Conservation (phyloP, 2,888 invertebrate species). For the Ischnura elegans region DNA sequence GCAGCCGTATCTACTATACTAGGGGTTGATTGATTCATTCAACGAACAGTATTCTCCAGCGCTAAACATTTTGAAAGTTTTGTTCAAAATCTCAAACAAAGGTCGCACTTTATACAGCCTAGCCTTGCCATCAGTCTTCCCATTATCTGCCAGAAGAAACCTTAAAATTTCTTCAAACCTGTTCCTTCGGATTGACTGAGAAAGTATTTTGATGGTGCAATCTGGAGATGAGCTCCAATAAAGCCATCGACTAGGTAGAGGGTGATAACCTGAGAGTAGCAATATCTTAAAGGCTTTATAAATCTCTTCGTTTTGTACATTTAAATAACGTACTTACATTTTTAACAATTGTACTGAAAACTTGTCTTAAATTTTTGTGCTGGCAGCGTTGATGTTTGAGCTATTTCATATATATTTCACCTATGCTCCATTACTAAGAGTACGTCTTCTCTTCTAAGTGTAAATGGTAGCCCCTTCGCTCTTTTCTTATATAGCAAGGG, state of each 20-base stretch:
- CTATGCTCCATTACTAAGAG: no score
- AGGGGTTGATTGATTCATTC: not conserved
- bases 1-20: not conserved
- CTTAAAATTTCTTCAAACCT: not conserved
- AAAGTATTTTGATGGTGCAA: not conserved
- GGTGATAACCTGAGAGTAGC: not conserved
- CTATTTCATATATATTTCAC: no score
- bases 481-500: no score
- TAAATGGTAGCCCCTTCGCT: no score
- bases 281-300: not conserved
- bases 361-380: no score
- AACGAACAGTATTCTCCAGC: not conserved
- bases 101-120: not conserved
- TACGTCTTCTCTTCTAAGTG: no score
- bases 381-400: no score
- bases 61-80: not conserved
- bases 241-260: not conserved
- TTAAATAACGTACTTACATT: not conserved
- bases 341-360: no score
- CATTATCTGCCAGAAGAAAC: not conserved
- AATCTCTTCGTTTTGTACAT: not conserved
- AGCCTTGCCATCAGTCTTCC: not conserved
- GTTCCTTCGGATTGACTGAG: slow-evolving; percentile 1
- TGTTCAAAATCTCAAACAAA: not conserved
- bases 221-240: slow-evolving; percentile 16